phyloP scores from a whole-genome alignment of 2,113 vertebrate genomes.

The Ceyx cyanopectus region DNA sequence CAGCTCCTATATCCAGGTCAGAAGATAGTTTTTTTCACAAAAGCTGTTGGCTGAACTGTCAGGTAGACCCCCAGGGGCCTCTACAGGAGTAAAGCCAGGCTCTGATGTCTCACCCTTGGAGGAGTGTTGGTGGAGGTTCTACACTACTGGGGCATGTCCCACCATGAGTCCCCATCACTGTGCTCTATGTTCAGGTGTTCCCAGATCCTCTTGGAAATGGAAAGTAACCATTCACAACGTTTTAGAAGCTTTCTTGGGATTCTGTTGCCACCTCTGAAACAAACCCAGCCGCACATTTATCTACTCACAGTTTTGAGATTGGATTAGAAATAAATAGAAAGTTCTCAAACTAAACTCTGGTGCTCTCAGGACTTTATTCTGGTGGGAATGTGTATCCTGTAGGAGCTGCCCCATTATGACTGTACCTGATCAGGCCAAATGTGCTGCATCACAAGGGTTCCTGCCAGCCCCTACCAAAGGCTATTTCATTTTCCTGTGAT shows the following conservation, averaged over 20 bases:
- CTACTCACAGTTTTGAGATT: background rate
- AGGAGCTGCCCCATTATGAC: background rate
- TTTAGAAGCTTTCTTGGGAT: background rate
- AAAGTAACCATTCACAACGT: background rate
- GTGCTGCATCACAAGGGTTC: background rate
- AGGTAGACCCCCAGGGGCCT: too few species aligned
- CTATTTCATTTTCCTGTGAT: background rate
- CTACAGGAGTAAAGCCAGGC: background rate
- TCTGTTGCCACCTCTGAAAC: background rate
- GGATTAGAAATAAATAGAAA: background rate
- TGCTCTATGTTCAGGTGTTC: background rate
- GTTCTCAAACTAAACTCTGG: background rate
- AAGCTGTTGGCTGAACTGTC: background rate
- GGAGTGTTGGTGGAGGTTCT: background rate
- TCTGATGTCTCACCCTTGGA: background rate
- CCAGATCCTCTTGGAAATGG: background rate
- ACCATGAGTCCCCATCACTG: background rate
- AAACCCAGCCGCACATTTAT: background rate
- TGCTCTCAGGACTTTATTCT: background rate
- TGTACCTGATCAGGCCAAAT: background rate
- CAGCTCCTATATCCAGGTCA: background rate
- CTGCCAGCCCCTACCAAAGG: background rate
- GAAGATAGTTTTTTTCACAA: background rate
- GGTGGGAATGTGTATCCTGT: background rate
- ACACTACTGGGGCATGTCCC: rapidly evolving